phyloP scores from a whole-genome alignment of 2,888 invertebrate species.

The Steinernema hermaphroditum region DNA sequence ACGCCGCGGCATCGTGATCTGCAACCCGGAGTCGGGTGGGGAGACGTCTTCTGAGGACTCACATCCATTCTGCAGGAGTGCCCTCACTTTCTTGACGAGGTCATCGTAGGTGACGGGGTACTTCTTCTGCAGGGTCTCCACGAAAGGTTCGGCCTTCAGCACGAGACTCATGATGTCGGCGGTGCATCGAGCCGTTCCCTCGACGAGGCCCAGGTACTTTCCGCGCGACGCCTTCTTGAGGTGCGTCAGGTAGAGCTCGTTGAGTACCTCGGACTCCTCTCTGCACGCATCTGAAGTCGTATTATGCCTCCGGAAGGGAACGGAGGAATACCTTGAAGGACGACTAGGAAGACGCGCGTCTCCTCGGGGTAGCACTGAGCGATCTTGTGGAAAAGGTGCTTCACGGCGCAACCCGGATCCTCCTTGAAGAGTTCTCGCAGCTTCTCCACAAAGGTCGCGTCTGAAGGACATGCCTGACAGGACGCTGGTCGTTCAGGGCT shows the following conservation, averaged over 20 bases:
- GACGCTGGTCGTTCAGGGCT: not conserved
- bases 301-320: not conserved
- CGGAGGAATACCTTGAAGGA: not conserved
- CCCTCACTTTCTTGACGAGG: not conserved
- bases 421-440: not conserved
- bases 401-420: not conserved
- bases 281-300: not conserved
- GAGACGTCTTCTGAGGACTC: not conserved
- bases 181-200: not conserved
- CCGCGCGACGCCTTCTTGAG: not conserved
- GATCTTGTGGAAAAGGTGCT: not conserved
- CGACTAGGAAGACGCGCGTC: not conserved
- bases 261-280: not conserved
- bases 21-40: not conserved
- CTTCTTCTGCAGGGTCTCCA: not conserved
- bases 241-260: constrained; percentile 3
- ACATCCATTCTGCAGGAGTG: not conserved
- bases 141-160: not conserved
- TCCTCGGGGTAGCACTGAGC: not conserved
- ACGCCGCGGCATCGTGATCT: constrained; percentile 7
- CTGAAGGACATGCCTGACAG: not conserved
- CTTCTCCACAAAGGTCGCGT: not conserved
- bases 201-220: not conserved
- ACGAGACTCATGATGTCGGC: not conserved
- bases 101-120: not conserved